These are phyloP conservation scores for Gymnogyps californianus DNA, from an alignment of 2,113 vertebrate species.

Conservation along the genomic window DNA sequence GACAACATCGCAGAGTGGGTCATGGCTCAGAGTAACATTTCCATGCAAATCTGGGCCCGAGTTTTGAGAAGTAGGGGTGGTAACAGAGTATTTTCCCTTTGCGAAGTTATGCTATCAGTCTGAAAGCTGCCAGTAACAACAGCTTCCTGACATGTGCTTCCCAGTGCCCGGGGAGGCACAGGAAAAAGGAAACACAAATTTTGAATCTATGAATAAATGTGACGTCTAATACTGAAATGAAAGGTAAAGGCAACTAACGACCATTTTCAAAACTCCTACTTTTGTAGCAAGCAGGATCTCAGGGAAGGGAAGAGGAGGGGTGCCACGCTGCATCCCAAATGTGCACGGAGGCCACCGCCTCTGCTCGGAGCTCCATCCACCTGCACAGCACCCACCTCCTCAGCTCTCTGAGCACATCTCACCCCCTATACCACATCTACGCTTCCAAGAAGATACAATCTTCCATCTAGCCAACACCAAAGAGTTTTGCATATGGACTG, in stretches of 20 bases:
- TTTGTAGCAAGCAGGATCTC: background rate
- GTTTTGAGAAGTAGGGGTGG: background rate
- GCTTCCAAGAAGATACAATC: background rate
- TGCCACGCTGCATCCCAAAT: fast-evolving
- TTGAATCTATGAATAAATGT: background rate
- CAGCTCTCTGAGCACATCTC: background rate
- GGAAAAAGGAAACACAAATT: background rate
- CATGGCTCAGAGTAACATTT: background rate
- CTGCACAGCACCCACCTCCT: background rate
- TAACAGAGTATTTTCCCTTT: background rate
- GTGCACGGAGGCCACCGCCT: fast-evolving
- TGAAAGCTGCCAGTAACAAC: background rate
- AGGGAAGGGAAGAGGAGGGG: background rate
- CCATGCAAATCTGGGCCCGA: too few species aligned
- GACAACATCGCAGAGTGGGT: too few species aligned
- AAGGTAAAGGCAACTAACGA: background rate
- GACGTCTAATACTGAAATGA: background rate
- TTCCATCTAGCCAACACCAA: background rate
- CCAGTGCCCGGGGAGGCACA: fast-evolving
- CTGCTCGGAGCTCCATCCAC: background rate
- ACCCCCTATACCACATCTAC: background rate
- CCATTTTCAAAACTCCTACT: background rate
- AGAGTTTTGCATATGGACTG: background rate
- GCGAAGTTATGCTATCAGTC: background rate
- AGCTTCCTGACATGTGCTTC: background rate